phyloP scores from a whole-genome alignment of 1,140 invertebrate genomes.

The Nasonia giraulti region DNA sequence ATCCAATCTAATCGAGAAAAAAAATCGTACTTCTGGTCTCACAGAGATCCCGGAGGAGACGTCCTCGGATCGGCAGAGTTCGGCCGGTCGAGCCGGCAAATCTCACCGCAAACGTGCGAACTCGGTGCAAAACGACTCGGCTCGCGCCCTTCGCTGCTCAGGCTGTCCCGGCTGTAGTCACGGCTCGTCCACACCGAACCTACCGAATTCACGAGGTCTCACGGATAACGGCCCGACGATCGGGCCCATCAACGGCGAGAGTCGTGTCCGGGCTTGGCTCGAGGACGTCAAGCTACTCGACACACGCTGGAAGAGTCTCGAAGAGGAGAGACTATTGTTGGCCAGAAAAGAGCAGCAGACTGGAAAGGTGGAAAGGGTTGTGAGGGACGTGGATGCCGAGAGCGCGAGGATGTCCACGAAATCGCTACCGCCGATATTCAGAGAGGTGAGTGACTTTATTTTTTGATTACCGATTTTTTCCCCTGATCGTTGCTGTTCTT shows the following conservation, averaged over 20 bases:
- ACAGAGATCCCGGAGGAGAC: conserved; percentile 84
- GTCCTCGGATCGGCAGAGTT: conserved; percentile 58
- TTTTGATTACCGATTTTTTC: neutral
- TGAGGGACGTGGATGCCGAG: conserved; percentile 24
- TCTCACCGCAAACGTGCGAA: neutral
- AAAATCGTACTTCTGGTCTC: neutral
- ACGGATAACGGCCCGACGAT: conserved; percentile 52
- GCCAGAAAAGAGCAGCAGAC: neutral
- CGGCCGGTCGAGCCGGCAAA: conserved; percentile 59
- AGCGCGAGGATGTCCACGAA: conserved; percentile 35
- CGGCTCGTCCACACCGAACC: conserved; percentile 50
- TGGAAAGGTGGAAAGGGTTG: neutral
- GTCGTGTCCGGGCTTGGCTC: conserved; percentile 85
- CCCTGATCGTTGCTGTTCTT: neutral
- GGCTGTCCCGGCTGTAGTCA: conserved; percentile 80
- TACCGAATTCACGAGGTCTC: conserved; percentile 55
- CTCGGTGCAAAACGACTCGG: conserved; percentile 12
- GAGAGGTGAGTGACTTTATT: conserved; percentile 54
- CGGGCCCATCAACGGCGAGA: conserved; percentile 74
- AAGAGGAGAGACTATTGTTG: conserved; percentile 49
- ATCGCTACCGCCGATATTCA: conserved; percentile 39
- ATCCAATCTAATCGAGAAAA: neutral
- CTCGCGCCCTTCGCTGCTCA: conserved; percentile 71
- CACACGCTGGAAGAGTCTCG: conserved; percentile 58
- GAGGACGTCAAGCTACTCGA: conserved; percentile 79